Percentiles rank a stretch among this genome's conserved stretches.
These are phyloP conservation scores for Phyllostomus discolor DNA, from an alignment of 2,113 vertebrate genomes.

Conservation along the genomic window DNA sequence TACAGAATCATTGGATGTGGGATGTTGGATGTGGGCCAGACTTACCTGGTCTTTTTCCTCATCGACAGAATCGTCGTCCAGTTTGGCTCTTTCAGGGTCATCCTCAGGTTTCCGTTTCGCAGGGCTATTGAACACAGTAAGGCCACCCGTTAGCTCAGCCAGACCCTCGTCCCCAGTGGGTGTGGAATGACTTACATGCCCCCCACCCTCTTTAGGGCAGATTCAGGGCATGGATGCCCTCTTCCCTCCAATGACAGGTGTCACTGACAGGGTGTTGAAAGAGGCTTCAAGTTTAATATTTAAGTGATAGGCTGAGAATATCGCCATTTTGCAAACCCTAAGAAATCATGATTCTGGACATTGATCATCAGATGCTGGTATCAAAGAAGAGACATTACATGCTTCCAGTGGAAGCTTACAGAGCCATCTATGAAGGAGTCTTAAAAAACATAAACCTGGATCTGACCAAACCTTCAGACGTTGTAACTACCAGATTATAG, in stretches of 20 bases:
- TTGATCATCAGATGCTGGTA: background rate
- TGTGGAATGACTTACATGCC: background rate
- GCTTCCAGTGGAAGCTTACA: background rate
- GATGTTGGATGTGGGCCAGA: background rate
- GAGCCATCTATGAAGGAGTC: background rate
- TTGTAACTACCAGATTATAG: background rate
- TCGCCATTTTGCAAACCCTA: background rate
- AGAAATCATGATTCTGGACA: background rate
- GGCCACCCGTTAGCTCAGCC: background rate
- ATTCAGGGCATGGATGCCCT: background rate
- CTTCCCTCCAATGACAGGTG: background rate
- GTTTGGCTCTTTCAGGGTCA: background rate
- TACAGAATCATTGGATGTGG: background rate
- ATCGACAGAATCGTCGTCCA: background rate
- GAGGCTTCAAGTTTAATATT: background rate
- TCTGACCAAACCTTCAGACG: background rate
- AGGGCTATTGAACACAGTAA: slow-evolving; percentile 38
- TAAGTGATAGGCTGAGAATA: background rate
- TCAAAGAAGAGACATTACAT: background rate
- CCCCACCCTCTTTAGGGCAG: background rate
- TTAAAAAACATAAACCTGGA: background rate
- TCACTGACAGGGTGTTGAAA: background rate
- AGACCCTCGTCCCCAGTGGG: background rate
- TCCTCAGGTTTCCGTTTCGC: slow-evolving; percentile 60
- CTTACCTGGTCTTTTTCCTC: slow-evolving; percentile 65